Percentiles rank a stretch among this genome's conserved stretches.
Conservation (phyloP, 2,797 vertebrate genomes). For the Hippoglossus hippoglossus region DNA sequence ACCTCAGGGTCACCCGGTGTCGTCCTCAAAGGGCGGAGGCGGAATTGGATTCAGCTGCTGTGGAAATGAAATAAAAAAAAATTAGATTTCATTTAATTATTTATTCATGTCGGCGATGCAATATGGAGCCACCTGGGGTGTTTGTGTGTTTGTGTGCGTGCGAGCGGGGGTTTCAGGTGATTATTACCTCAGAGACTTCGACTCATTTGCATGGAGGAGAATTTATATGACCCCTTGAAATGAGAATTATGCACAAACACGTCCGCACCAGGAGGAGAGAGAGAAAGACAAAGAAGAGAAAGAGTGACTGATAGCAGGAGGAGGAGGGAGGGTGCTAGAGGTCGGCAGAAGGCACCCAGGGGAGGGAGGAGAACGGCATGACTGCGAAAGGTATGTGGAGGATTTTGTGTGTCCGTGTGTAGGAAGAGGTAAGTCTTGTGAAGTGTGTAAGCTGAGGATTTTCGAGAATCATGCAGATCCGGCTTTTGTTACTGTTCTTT, state of each 20-base stretch:
- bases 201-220: conserved; percentile 77
- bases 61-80: conserved; percentile 80
- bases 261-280: conserved; percentile 21
- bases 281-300: conserved; percentile 48
- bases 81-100: conserved; percentile 84
- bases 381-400: background rate
- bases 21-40: conserved; percentile 66
- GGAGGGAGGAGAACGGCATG: conserved; percentile 1
- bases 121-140: conserved; percentile 77
- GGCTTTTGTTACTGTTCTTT: conserved; percentile 1
- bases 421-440: too few relatives aligned
- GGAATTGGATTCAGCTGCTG: conserved; percentile 80
- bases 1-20: conserved; percentile 71
- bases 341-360: conserved; percentile 1
- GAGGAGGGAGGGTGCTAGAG: conserved; percentile 25
- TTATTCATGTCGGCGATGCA: conserved; percentile 79
- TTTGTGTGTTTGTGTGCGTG: conserved; percentile 66
- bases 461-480: conserved; percentile 3
- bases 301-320: conserved; percentile 36
- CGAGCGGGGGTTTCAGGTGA: conserved; percentile 74
- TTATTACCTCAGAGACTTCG: conserved; percentile 78
- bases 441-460: background rate
- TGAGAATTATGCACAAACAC: conserved; percentile 74
- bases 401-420: background rate
- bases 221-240: conserved; percentile 76